phyloP scores from a whole-genome alignment of 2,113 vertebrate species.

The Gopherus flavomarginatus region DNA sequence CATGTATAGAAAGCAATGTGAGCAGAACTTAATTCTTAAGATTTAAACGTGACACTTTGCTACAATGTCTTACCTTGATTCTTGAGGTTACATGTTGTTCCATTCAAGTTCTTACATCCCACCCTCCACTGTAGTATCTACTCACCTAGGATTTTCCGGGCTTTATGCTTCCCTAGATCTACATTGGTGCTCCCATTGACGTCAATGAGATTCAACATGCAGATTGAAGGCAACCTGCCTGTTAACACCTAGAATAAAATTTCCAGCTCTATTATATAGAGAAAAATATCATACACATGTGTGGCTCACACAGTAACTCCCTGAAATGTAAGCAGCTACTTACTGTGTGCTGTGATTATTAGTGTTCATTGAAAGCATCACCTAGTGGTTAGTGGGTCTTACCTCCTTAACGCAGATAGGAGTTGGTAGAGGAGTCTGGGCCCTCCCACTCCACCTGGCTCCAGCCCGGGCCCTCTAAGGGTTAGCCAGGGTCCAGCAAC shows the following conservation, averaged over 20 bases:
- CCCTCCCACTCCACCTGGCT: no score
- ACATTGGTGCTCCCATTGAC: background rate
- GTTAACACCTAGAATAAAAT: background rate
- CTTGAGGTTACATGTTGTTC: background rate
- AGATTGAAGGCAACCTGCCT: background rate
- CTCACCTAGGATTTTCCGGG: background rate
- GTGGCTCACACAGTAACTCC: background rate
- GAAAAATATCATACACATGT: background rate
- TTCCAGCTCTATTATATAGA: background rate
- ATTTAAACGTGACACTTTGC: background rate
- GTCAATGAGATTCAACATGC: background rate
- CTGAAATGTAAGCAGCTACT: background rate
- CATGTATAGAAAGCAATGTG: background rate
- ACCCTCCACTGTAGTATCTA: background rate
- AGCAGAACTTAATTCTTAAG: background rate
- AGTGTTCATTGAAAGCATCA: no score
- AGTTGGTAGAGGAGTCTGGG: no score
- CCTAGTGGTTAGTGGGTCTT: no score
- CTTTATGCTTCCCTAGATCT: background rate
- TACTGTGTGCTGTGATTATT: no score
- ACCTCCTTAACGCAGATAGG: no score
- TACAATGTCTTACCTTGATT: background rate
- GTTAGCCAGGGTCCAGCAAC: no score
- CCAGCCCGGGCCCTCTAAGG: no score
- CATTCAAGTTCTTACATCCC: background rate